Evolutionary conservation across 2,113 vertebrate species (phyloP), one percentile per base, ranked within the genome.

Genomic region (Forbesichthys agassizii): DNA sequence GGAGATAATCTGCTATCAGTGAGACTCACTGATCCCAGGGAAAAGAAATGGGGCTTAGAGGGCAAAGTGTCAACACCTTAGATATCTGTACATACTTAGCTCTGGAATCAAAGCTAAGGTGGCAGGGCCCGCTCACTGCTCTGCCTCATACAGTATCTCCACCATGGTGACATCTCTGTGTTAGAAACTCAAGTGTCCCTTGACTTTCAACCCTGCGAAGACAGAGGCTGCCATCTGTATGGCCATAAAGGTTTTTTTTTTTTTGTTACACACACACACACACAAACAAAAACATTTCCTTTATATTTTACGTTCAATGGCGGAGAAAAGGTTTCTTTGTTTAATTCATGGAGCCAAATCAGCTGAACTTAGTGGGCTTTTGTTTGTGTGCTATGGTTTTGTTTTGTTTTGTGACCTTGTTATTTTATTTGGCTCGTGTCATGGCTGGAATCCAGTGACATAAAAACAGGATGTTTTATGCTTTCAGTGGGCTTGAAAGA

Each of bases 1-100:
- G 69, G 81, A 84, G 88, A 91, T 91, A 89, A 89, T 89, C 86
- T 88, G 84, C 77, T 90, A 89, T 90, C 88, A 81, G 81, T 86
- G 84, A 88, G 86, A 73, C 77, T 77, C 65, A 68, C 85, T 90
- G 87, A 90, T 87, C 86, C 81, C 77, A n/a, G 64, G 68, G 74
- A 83, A 27, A 85, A 88, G 78, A 88, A 88, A 88, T 78, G 49
- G 73, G 86, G 73, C 84, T 89, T 86, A 85, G 84, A 88, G 85
- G 86, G 84, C 73, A 69, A 87, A 84, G 84, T 88, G 83, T 88
- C 87, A 89, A 88, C 88, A 88, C 88, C 88, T 86, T 82, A 83
- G 86, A 89, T 90, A 88, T 89, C 82, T 88, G 85, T 84, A 88
- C 85, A 88, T 79, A 88, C 88, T 90, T 89, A 88, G 84, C 78